Percentiles rank a stretch among this genome's conserved stretches.
Conservation (phyloP, 2,888 invertebrate genomes). For the Rhopalosiphum nymphaeae region DNA sequence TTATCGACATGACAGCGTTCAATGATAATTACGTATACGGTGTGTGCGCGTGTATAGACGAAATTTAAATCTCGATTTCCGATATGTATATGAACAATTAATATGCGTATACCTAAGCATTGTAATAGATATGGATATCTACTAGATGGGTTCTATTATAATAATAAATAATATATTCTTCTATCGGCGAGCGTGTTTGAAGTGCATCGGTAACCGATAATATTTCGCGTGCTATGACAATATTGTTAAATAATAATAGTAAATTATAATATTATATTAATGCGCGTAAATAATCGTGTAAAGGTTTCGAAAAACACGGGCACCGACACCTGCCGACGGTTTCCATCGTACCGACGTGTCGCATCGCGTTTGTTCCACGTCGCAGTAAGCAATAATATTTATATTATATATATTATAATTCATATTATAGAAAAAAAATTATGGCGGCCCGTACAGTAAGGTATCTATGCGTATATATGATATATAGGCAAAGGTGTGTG, state of each 20-base stretch:
- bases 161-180: not conserved
- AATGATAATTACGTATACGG: not conserved
- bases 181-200: not conserved
- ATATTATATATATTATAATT: not conserved
- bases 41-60: not conserved
- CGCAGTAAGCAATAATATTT: not conserved
- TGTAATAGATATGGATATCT: not conserved
- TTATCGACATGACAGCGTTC: not conserved
- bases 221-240: not conserved
- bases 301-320: not conserved
- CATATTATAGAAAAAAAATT: not conserved
- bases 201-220: not conserved
- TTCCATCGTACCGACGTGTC: not conserved
- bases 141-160: not conserved
- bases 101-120: not conserved
- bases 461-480: not conserved
- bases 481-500: not conserved
- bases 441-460: not conserved
- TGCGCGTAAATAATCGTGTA: not conserved
- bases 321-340: not conserved
- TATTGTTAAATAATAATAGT: not conserved
- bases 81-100: not conserved
- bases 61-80: not conserved
- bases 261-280: conserved; percentile 2
- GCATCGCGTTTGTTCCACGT: conserved; percentile 24